Base-by-base conservation (phyloP, 2,888 invertebrate species). In the Anaspis maculata region DNA sequence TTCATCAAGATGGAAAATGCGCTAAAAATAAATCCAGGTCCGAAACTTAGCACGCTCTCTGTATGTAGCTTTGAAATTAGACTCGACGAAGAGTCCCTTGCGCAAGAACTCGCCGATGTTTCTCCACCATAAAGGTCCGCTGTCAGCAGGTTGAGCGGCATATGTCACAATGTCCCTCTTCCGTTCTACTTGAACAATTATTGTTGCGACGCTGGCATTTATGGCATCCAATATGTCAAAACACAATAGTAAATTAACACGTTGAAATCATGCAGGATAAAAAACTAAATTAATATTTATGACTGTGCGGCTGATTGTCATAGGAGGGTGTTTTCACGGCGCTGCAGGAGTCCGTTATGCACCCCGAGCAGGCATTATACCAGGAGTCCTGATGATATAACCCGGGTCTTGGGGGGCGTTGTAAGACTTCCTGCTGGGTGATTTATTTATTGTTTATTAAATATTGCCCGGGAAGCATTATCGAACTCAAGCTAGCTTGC, bases 211-310 rank as follows among this genome's bases (percentile, higher is more conserved):
- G 25, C 15, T 16, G 19, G 27, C 38, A 42, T 49, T 48, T 39
- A 44, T 35, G 39, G 40, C 37, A 37, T 32, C 30, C 51, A 52
- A 52, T 54, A 51, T 48, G 54, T 54, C 54, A 52, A 37, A 51
- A 48, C 44, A 53, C 49, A 53, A 53, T 48, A 30, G 42, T 32
- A 46, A 56, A 56, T 59, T 59, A 59, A 59, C 58, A 52, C 53
- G 52, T 56, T 48, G 51, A 50, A 54, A 30, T 48, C 47, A 39
- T 47, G 45, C 38, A 43, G 46, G 46, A 49, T 52, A 54, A 58
- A 57, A 57, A 57, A 53, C 42, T 36, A 52, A 57, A 59, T 59
- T 58, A 56, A 56, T 56, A 59, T 59, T 59, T 59, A 59, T 56
- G 41, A 46, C 43, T 27, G 39, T 37, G 41, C 30, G 41, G 52